Evolutionary conservation across 2,797 vertebrate genomes (phyloP).

Genomic region (Choloepus didactylus): DNA sequence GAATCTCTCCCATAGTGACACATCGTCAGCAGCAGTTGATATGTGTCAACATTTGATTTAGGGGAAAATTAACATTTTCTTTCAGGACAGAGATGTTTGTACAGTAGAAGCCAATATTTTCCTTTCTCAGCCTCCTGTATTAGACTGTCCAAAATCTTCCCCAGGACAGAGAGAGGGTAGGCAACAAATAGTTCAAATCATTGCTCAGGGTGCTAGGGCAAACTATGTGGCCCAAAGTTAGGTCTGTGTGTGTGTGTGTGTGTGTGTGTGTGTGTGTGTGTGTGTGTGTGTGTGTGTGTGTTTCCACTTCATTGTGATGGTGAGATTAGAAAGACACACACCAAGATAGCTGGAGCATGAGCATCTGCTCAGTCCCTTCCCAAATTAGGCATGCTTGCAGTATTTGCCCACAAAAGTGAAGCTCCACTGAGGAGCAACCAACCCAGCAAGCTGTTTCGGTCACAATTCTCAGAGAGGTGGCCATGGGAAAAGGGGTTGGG

Average conservation of each 20-base stretch:
- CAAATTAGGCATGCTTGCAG: not conserved
- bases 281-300: not conserved
- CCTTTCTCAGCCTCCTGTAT: slow-evolving; percentile 66
- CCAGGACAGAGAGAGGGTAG: not conserved
- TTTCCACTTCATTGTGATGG: not conserved
- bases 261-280: not conserved
- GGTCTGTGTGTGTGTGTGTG: not conserved
- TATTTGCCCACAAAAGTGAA: not conserved
- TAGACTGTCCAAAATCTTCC: slow-evolving; percentile 71
- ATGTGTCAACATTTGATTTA: slow-evolving; percentile 75
- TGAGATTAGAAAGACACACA: not conserved
- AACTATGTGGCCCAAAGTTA: not conserved
- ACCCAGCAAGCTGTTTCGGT: not conserved
- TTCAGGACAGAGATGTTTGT: slow-evolving; percentile 78
- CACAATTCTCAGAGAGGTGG: not conserved
- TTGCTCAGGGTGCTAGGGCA: not conserved
- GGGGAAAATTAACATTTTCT: slow-evolving; percentile 81
- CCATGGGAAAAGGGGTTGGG: not conserved
- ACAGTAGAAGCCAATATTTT: slow-evolving; percentile 75
- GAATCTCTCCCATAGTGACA: not conserved
- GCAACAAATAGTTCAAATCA: slow-evolving; percentile 21
- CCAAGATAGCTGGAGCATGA: not conserved
- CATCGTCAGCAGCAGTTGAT: slow-evolving; percentile 38
- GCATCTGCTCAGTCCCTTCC: not conserved
- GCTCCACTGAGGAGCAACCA: not conserved